These are phyloP conservation scores for Drosophila bipectinata DNA, from an alignment of 1,140 invertebrate species.

Conservation along the genomic window DNA sequence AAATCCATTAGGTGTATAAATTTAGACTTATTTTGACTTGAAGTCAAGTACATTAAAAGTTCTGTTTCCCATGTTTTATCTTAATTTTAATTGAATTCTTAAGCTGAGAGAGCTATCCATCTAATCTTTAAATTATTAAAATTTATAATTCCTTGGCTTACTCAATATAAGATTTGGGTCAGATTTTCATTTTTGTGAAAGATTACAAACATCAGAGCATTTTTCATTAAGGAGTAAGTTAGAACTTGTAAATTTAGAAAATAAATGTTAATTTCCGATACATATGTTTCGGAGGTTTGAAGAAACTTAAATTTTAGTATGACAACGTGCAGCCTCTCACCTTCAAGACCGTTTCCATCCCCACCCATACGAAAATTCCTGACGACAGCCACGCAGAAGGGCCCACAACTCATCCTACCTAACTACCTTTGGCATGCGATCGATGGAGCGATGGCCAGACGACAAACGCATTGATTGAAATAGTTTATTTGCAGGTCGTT, in stretches of 20 bases:
- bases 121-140: no score
- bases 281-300: not conserved
- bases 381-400: slow-evolving; percentile 11
- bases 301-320: not conserved
- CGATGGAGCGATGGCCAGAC: slow-evolving; percentile 56
- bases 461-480: slow-evolving; percentile 76
- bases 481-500: slow-evolving; percentile 71
- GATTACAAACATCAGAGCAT: no score
- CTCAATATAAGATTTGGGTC: no score
- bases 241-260: not conserved
- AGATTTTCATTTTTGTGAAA: no score
- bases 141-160: no score
- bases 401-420: slow-evolving; percentile 46
- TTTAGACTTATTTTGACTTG: no score
- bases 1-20: no score
- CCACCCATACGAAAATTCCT: slow-evolving; percentile 14
- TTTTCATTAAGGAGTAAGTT: not conserved
- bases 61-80: no score
- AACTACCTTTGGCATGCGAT: slow-evolving; percentile 62
- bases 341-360: slow-evolving; percentile 12
- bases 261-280: not conserved
- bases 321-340: slow-evolving; percentile 13
- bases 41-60: no score
- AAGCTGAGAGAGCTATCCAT: no score
- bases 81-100: no score